phyloP scores from a whole-genome alignment of 2,888 invertebrate genomes.

The Cenopis cana region DNA sequence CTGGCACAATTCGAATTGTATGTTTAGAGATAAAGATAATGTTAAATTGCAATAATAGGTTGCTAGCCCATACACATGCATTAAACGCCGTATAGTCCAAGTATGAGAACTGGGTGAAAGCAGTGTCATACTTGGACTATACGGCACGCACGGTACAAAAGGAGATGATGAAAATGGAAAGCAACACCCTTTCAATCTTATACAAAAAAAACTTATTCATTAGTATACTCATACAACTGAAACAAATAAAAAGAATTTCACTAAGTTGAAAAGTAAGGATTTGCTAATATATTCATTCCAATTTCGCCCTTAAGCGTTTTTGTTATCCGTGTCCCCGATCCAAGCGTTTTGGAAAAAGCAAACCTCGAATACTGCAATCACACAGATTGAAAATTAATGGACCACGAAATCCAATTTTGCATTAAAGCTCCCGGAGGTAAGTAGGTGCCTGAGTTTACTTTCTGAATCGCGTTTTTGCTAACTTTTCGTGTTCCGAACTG shows the following conservation, averaged over 20 bases:
- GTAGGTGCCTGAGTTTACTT: constrained; percentile 45
- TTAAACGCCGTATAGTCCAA: too few relatives aligned
- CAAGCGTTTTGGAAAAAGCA: constrained; percentile 75
- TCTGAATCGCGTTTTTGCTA: constrained; percentile 44
- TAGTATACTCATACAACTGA: constrained; percentile 7
- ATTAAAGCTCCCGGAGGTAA: constrained; percentile 54
- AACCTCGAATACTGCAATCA: constrained; percentile 84
- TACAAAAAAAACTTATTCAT: neutral
- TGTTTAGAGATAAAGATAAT: too few relatives aligned
- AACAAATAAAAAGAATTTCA: constrained; percentile 28
- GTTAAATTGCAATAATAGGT: too few relatives aligned
- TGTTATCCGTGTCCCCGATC: constrained; percentile 73
- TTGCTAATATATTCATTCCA: constrained; percentile 74
- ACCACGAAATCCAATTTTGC: constrained; percentile 83
- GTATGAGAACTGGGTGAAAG: too few relatives aligned
- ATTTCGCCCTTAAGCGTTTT: constrained; percentile 73
- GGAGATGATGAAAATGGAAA: neutral
- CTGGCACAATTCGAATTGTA: too few relatives aligned
- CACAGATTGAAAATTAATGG: constrained; percentile 85
- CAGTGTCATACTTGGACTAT: too few relatives aligned
- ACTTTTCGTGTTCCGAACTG: constrained; percentile 42
- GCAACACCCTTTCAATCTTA: neutral
- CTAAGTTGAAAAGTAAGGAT: constrained; percentile 48
- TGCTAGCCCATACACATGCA: too few relatives aligned
- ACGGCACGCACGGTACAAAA: too few relatives aligned